Percentiles rank a stretch among this genome's conserved stretches.
Evolutionary conservation across 2,888 invertebrate genomes (phyloP).

Genomic region (Cinara cedri): DNA sequence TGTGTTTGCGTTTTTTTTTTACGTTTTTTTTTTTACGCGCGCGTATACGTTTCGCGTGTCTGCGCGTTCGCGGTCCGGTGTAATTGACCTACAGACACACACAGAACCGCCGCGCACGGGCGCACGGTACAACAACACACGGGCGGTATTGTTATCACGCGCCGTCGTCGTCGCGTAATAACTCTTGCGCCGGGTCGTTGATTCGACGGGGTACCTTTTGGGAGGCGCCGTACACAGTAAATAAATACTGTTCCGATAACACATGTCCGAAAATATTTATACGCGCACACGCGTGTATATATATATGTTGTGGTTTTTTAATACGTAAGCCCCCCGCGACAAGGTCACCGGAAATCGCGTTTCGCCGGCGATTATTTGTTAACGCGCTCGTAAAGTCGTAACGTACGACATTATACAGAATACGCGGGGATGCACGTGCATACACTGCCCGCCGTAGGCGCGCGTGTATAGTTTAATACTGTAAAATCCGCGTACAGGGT

Average conservation of each 20-base stretch:
- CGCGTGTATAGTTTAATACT: no score
- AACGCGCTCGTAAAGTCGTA: no score
- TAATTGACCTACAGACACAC: conserved; percentile 57
- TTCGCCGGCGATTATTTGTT: conserved; percentile 7
- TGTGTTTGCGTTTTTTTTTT: neutral
- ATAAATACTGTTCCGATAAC: neutral
- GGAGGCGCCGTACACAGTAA: conserved; percentile 6
- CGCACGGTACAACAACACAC: no score
- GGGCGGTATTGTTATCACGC: no score
- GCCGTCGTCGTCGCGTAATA: no score
- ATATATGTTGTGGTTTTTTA: no score
- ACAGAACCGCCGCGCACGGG: conserved; percentile 8
- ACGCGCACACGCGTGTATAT: no score
- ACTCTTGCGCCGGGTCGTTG: conserved; percentile 40
- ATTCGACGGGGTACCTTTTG: conserved; percentile 54
- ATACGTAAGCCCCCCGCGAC: neutral
- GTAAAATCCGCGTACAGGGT: no score
- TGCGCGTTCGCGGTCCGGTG: conserved; percentile 39
- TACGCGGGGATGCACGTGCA: no score
- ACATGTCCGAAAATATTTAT: no score
- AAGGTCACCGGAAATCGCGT: conserved; percentile 49
- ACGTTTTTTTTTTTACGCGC: neutral
- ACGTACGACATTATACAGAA: no score
- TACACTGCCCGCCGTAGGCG: no score
- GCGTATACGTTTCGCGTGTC: neutral